phyloP scores from a whole-genome alignment of 2,797 vertebrate genomes.

The Lindbergichthys nudifrons region DNA sequence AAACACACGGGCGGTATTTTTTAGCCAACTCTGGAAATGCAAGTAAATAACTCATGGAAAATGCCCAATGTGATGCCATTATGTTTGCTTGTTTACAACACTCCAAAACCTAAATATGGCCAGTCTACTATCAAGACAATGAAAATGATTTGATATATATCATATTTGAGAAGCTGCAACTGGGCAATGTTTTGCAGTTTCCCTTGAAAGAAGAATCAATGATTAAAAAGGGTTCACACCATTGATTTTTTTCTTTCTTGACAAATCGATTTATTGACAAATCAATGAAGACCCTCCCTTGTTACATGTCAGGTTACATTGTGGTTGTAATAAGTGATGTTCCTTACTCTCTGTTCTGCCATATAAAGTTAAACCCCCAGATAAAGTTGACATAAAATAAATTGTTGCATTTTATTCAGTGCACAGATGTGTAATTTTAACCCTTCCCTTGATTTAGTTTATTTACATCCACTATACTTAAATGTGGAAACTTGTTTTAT shows the following conservation, averaged over 20 bases:
- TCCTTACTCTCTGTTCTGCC: not conserved
- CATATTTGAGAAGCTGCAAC: not conserved
- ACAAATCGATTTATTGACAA: not conserved
- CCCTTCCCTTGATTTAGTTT: not conserved
- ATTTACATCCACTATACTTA: not conserved
- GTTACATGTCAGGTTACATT: not conserved
- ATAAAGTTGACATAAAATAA: not conserved
- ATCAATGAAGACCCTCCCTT: not conserved
- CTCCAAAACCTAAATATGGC: not conserved
- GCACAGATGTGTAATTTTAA: not conserved
- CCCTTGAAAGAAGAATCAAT: not conserved
- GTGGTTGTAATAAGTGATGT: not conserved
- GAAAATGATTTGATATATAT: too few relatives aligned
- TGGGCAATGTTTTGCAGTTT: not conserved
- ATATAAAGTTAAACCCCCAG: not conserved
- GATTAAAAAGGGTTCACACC: too few relatives aligned
- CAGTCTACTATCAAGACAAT: not conserved
- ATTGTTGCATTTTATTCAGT: not conserved
- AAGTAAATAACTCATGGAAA: not conserved
- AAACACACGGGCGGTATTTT: slow-evolving; percentile 22
- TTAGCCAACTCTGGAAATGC: slow-evolving; percentile 41
- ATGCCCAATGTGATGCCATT: not conserved
- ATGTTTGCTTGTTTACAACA: not conserved
- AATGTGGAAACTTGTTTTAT: not conserved
- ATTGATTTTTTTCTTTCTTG: not conserved